Evolutionary conservation across 1,140 invertebrate genomes (phyloP).

Genomic region (Calliopsis andreniformis): DNA sequence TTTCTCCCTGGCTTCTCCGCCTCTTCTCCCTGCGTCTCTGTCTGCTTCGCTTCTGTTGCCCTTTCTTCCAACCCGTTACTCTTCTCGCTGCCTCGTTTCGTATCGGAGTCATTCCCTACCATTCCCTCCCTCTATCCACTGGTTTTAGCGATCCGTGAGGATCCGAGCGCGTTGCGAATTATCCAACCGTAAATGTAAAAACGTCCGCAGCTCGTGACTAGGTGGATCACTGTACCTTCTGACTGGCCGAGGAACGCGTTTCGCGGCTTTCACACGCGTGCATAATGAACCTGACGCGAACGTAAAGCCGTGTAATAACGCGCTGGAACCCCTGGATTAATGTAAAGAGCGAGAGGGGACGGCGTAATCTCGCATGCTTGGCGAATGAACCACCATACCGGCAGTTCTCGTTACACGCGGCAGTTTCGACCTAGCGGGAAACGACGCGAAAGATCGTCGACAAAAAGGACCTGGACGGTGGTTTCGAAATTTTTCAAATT

Average conservation of each 20-base stretch:
- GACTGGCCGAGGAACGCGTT: constrained; percentile 10
- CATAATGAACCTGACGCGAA: constrained; percentile 47
- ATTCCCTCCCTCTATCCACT: neutral
- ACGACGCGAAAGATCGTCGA: no score
- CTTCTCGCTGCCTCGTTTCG: neutral
- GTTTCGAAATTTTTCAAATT: neutral
- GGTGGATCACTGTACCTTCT: neutral
- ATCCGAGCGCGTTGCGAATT: constrained; percentile 47
- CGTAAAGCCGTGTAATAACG: constrained; percentile 27
- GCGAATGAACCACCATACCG: neutral
- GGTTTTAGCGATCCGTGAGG: constrained; percentile 10
- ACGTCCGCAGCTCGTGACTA: neutral
- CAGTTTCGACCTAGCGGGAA: neutral
- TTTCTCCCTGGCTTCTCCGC: neutral
- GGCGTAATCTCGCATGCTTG: constrained; percentile 12
- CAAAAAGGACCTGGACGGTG: neutral
- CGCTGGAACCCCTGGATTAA: constrained; percentile 28
- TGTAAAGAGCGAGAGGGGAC: neutral
- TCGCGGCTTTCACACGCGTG: constrained; percentile 29
- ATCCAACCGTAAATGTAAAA: constrained; percentile 45
- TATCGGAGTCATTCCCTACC: neutral
- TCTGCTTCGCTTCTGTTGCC: constrained; percentile 16
- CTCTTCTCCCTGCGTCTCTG: neutral
- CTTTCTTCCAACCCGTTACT: constrained; percentile 33
- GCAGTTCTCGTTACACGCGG: neutral